Conservation (phyloP, 2,113 vertebrate species). For the Stictonetta naevosa region DNA sequence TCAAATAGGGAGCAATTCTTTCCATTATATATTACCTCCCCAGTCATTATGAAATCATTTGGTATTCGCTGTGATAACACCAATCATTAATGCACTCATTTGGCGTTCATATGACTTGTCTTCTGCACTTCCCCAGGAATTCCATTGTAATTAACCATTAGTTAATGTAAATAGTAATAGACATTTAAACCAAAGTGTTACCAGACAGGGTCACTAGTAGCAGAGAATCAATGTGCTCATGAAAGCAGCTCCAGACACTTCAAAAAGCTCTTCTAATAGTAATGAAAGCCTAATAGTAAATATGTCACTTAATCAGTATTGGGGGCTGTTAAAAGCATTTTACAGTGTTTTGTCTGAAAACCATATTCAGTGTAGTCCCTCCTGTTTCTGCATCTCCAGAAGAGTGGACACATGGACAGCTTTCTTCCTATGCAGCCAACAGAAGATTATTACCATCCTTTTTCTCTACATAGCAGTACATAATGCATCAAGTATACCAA, state of each 20-base stretch:
- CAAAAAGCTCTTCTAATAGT: conserved; percentile 22
- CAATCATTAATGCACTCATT: conserved; percentile 79
- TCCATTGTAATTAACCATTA: conserved; percentile 79
- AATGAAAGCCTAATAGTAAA: conserved; percentile 25
- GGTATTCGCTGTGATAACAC: conserved; percentile 78
- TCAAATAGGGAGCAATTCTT: conserved; percentile 70
- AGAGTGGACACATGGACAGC: background rate
- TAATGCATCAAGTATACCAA: background rate
- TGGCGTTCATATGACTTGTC: conserved; percentile 74
- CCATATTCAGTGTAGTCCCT: background rate
- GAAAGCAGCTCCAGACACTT: background rate
- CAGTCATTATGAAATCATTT: conserved; percentile 80
- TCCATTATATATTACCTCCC: conserved; percentile 75
- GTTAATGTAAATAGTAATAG: conserved; percentile 80
- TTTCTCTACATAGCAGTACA: background rate
- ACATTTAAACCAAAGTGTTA: conserved; percentile 71
- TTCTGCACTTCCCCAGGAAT: conserved; percentile 74
- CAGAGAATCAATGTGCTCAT: conserved; percentile 51
- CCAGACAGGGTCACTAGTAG: conserved; percentile 61
- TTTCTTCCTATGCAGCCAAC: background rate
- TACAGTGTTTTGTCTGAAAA: background rate
- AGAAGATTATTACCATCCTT: background rate
- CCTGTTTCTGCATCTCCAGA: background rate
- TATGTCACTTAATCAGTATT: background rate
- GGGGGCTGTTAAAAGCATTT: background rate